phyloP scores from a whole-genome alignment of 23 tunicate genomes.

The Botrylloides violaceus region DNA sequence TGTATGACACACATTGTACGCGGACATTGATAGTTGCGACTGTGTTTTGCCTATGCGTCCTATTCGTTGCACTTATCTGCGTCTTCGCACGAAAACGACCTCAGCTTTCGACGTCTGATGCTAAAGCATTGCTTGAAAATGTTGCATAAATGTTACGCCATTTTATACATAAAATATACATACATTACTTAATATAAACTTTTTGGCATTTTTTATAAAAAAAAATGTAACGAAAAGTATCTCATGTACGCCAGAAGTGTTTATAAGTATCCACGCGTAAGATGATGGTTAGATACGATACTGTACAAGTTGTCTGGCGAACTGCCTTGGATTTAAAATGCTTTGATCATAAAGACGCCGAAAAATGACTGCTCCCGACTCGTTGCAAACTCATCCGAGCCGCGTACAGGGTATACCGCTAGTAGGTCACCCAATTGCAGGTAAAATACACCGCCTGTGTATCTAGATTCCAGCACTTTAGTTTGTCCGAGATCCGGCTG shows the following conservation, averaged over 20 bases:
- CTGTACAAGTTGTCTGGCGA: too few relatives aligned
- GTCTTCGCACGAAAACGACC: too few relatives aligned
- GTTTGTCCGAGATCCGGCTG: too few relatives aligned
- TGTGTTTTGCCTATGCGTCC: not conserved
- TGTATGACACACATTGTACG: not conserved
- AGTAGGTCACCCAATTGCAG: not conserved
- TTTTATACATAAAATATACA: not conserved
- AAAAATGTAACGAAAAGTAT: too few relatives aligned
- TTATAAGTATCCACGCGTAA: too few relatives aligned
- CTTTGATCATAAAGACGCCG: not conserved
- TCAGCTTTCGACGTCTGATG: too few relatives aligned
- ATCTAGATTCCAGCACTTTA: not conserved
- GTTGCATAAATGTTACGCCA: not conserved
- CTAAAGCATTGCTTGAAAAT: not conserved
- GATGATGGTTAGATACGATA: too few relatives aligned
- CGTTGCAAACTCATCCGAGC: not conserved
- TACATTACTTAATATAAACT: not conserved
- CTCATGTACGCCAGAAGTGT: too few relatives aligned
- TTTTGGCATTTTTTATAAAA: too few relatives aligned
- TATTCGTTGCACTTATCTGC: not conserved
- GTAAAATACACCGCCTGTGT: not conserved
- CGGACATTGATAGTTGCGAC: not conserved
- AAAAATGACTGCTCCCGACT: not conserved
- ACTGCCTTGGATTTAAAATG: too few relatives aligned
- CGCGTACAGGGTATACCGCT: not conserved